phyloP scores from a whole-genome alignment of 2,113 vertebrate genomes.

The Mesitornis unicolor region DNA sequence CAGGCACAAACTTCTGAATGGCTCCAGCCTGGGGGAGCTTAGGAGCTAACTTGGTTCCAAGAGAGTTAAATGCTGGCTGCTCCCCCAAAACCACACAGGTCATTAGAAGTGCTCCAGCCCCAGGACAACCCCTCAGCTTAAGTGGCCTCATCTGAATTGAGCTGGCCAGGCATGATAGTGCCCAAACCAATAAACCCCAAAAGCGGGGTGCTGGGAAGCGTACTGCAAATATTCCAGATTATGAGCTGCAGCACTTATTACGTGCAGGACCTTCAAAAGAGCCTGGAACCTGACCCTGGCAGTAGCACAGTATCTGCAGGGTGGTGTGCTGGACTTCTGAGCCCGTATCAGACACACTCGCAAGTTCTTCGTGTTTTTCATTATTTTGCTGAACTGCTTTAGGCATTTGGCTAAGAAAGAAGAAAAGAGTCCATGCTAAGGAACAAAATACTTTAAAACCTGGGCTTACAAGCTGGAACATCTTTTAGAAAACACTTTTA shows the following conservation, averaged over 20 bases:
- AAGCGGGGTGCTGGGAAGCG: rapidly evolving
- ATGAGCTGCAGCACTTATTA: neutral
- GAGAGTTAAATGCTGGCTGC: rapidly evolving
- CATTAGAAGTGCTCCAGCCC: neutral
- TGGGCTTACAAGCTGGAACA: neutral
- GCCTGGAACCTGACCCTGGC: neutral
- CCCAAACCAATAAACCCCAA: neutral
- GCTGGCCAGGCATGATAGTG: rapidly evolving
- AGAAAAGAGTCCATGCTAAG: neutral
- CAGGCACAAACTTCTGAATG: neutral
- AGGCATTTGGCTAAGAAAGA: neutral
- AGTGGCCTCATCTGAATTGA: neutral
- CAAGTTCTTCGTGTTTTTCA: no score
- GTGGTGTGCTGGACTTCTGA: neutral
- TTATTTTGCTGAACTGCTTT: neutral
- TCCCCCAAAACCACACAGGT: neutral
- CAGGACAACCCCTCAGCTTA: neutral
- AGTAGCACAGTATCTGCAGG: no score
- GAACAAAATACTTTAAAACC: neutral
- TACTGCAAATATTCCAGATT: rapidly evolving
- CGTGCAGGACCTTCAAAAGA: neutral
- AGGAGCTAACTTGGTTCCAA: neutral
- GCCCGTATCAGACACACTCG: neutral
- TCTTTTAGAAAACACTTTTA: neutral
- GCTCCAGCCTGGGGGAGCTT: neutral